phyloP scores from a whole-genome alignment of 2,888 invertebrate genomes.

The Thalpophila matura region DNA sequence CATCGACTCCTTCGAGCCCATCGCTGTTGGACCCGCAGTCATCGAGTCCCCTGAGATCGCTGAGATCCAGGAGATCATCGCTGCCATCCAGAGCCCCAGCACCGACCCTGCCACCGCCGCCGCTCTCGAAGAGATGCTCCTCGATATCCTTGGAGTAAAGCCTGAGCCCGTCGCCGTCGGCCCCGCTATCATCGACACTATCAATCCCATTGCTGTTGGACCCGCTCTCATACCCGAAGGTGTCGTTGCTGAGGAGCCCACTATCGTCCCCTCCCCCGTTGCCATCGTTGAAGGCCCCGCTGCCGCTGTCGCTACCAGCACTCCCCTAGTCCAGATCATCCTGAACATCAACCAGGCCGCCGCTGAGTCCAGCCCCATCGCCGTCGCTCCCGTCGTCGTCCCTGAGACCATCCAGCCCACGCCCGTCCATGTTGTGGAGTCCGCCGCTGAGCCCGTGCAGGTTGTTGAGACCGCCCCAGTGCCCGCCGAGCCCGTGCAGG shows the following conservation, averaged over 20 bases:
- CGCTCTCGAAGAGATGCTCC: constrained; percentile 5
- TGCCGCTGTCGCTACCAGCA: constrained; percentile 41
- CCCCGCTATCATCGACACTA: constrained; percentile 55
- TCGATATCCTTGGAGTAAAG: constrained; percentile 51
- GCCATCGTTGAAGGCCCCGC: constrained; percentile 22
- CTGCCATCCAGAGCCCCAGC: too few relatives aligned
- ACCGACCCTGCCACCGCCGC: constrained; percentile 20
- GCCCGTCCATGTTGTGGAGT: constrained; percentile 15
- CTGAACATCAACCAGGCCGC: constrained; percentile 60
- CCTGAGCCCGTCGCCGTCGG: constrained; percentile 62
- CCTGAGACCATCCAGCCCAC: not conserved
- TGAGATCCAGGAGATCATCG: too few relatives aligned
- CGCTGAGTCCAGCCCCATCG: constrained; percentile 25
- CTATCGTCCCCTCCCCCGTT: not conserved
- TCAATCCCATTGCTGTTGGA: constrained; percentile 38
- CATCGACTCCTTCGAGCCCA: constrained; percentile 63
- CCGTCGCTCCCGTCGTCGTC: constrained; percentile 1
- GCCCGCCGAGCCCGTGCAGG: constrained; percentile 37
- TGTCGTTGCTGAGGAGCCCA: constrained; percentile 26
- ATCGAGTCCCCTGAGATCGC: constrained; percentile 65
- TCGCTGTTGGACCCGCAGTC: constrained; percentile 59
- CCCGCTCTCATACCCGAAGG: constrained; percentile 58
- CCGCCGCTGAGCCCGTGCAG: constrained; percentile 46
- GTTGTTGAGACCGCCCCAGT: constrained; percentile 50
- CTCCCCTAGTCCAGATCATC: constrained; percentile 66